A percentile compares a stretch with the other conserved stretches of the same genome.
These are phyloP conservation scores for Bufotes viridis DNA, from an alignment of 2,797 vertebrate species.

Conservation along the genomic window DNA sequence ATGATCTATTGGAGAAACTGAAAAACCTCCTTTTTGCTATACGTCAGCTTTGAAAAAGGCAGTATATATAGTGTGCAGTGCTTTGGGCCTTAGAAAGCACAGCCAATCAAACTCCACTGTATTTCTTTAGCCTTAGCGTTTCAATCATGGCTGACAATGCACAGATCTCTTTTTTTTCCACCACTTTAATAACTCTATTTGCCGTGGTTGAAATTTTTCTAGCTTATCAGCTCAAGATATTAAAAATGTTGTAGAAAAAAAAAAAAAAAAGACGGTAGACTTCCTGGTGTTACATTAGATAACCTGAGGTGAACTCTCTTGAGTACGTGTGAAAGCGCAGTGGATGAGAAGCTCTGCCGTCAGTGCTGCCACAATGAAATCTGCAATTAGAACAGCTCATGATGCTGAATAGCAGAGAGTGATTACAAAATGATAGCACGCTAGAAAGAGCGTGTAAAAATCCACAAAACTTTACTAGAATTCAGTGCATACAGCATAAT, in stretches of 20 bases:
- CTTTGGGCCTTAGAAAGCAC: slow-evolving; percentile 63
- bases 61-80: slow-evolving; percentile 44
- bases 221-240: slow-evolving; percentile 41
- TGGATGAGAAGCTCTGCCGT: slow-evolving; percentile 15
- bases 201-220: slow-evolving; percentile 31
- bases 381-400: not conserved
- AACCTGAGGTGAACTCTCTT: slow-evolving; percentile 53
- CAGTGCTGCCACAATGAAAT: slow-evolving; percentile 11
- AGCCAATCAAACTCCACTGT: slow-evolving; percentile 62
- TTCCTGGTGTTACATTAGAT: slow-evolving; percentile 29
- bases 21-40: not conserved
- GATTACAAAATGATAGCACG: not conserved
- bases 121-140: slow-evolving; percentile 66
- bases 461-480: not conserved
- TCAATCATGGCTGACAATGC: slow-evolving; percentile 66
- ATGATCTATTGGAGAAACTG: too few relatives aligned
- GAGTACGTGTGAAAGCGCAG: slow-evolving; percentile 22
- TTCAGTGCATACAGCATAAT: too few relatives aligned
- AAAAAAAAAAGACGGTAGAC: slow-evolving; percentile 4
- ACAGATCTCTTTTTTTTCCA: slow-evolving; percentile 63
- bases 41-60: slow-evolving; percentile 65
- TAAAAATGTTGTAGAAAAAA: slow-evolving; percentile 38
- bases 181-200: slow-evolving; percentile 45
- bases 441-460: not conserved
- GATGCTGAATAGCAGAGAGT: not conserved